Percentiles rank a stretch among this genome's conserved stretches.
Conservation (phyloP, 1,140 invertebrate genomes). For the Anadara kagoshimensis region DNA sequence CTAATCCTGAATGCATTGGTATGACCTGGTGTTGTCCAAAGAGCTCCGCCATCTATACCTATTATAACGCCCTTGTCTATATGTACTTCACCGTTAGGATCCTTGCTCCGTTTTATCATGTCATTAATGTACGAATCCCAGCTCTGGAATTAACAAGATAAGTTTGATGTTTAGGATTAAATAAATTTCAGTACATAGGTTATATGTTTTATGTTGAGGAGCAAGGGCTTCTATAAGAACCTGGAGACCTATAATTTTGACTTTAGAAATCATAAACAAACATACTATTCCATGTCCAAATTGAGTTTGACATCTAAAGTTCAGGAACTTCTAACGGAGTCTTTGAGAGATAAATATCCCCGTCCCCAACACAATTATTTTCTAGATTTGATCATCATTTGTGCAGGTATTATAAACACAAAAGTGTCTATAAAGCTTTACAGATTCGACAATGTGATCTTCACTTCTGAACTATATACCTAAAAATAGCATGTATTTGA, state of each 20-base stretch:
- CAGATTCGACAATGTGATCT: neutral
- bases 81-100: neutral
- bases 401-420: neutral
- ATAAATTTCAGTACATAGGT: neutral
- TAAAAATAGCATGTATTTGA: no score
- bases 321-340: neutral
- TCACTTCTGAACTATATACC: neutral
- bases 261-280: neutral
- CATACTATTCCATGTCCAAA: neutral
- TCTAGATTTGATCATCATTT: neutral
- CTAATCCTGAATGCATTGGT: neutral
- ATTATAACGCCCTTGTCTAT: no score
- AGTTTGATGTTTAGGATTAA: neutral
- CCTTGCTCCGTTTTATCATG: neutral
- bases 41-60: no score
- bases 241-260: neutral
- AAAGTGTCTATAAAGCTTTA: neutral
- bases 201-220: neutral
- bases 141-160: neutral
- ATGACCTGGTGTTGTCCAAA: slow-evolving; percentile 10
- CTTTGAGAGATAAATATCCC: neutral
- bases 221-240: neutral
- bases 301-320: neutral
- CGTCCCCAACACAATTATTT: neutral
- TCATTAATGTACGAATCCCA: slow-evolving; percentile 16